Conservation (phyloP, 2,113 vertebrate species). For the Rhinopithecus roxellana region DNA sequence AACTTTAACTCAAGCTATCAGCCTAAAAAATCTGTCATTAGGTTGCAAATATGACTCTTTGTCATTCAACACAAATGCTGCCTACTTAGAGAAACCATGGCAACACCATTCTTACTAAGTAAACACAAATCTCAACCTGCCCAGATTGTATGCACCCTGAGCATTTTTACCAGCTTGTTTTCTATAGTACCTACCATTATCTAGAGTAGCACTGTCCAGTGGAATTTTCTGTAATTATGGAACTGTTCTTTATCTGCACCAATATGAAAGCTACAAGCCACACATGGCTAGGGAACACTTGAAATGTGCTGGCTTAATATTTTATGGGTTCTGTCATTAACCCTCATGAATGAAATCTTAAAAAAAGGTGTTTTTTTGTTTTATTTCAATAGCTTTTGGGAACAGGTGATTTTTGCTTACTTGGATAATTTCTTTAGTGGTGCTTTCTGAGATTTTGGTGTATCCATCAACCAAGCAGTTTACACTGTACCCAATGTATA, state of each 20-base stretch:
- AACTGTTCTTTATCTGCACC: not conserved
- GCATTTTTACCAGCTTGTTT: not conserved
- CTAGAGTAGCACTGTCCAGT: not conserved
- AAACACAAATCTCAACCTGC: not conserved
- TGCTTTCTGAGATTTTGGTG: too few relatives aligned
- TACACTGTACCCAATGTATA: too few relatives aligned
- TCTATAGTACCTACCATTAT: not conserved
- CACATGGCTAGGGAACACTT: accelerated
- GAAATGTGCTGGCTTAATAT: not conserved
- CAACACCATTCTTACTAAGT: not conserved
- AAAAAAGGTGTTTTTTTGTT: too few relatives aligned
- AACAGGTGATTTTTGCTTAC: too few relatives aligned
- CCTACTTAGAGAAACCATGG: not conserved
- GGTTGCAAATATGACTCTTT: not conserved
- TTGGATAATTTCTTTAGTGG: too few relatives aligned
- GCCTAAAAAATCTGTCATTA: not conserved
- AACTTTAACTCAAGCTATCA: not conserved
- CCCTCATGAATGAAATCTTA: not conserved
- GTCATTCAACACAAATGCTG: not conserved
- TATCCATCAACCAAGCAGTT: too few relatives aligned
- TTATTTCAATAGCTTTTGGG: too few relatives aligned
- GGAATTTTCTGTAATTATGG: not conserved
- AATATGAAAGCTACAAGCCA: not conserved
- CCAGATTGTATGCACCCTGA: not conserved
- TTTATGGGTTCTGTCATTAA: not conserved